Evolutionary conservation across 2,113 vertebrate genomes (phyloP).

Genomic region (Rhinolophus ferrumequinum): DNA sequence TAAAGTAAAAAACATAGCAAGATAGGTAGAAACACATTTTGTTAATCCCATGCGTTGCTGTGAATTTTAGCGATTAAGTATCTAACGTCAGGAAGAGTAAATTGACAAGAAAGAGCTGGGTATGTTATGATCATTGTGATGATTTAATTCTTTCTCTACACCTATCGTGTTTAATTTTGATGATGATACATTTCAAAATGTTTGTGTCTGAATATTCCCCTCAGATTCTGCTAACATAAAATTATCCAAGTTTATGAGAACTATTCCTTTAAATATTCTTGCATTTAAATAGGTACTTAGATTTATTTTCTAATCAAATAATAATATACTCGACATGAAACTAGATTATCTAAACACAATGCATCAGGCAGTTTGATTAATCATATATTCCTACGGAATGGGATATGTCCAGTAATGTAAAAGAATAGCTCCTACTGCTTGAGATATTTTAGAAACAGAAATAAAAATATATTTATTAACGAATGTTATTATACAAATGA

Average conservation of each 20-base stretch:
- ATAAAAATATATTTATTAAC: neutral
- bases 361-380: neutral
- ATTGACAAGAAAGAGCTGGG: neutral
- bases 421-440: neutral
- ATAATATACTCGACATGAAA: neutral
- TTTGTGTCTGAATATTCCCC: neutral
- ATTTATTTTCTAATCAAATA: constrained; percentile 10
- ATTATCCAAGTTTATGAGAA: neutral
- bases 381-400: neutral
- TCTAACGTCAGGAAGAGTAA: neutral
- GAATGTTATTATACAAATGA: neutral
- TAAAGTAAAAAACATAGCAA: neutral
- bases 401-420: neutral
- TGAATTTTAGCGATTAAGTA: neutral
- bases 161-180: neutral
- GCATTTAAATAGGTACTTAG: neutral
- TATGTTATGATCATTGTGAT: neutral
- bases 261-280: neutral
- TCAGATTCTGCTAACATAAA: neutral
- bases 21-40: neutral
- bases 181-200: neutral
- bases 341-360: neutral
- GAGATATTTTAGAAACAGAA: neutral
- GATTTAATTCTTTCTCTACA: neutral
- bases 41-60: neutral